Evolutionary conservation across 2,113 vertebrate genomes (phyloP).

Genomic region (Bostrychus sinensis): DNA sequence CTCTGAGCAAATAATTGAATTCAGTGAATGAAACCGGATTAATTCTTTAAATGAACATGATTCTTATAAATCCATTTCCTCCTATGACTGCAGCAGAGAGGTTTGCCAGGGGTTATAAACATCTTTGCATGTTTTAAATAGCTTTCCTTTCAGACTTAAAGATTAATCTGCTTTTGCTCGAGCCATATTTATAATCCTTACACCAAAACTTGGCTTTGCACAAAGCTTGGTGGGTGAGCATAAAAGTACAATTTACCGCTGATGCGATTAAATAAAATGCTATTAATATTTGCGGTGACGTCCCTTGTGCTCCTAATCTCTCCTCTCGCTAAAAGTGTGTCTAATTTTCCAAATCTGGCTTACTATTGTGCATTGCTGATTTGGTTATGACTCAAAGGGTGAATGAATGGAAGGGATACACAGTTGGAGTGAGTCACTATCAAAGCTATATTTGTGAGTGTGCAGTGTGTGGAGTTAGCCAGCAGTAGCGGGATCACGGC

Average conservation of each 20-base stretch:
- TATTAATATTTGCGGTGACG: conserved; percentile 41
- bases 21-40: conserved; percentile 48
- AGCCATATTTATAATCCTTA: conserved; percentile 36
- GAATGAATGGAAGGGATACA: conserved; percentile 63
- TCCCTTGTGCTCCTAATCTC: conserved; percentile 41
- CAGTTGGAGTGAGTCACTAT: conserved; percentile 63
- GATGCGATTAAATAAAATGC: conserved; percentile 47
- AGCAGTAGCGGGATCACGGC: conserved; percentile 58
- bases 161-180: conserved; percentile 9
- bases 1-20: conserved; percentile 46
- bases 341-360: conserved; percentile 62
- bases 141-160: conserved; percentile 15
- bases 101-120: conserved; percentile 35
- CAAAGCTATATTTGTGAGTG: conserved; percentile 64
- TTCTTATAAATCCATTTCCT: conserved; percentile 28
- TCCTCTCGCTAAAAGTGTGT: conserved; percentile 43
- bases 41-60: conserved; percentile 30
- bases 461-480: conserved; percentile 55
- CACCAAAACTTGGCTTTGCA: conserved; percentile 27
- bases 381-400: conserved; percentile 62
- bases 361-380: conserved; percentile 47
- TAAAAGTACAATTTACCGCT: conserved; percentile 45
- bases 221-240: conserved; percentile 12
- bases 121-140: conserved; percentile 38
- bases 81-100: conserved; percentile 4